Evolutionary conservation across 2,888 invertebrate genomes (phyloP), one percentile per base, ranked within the genome.

Genomic region (Ochropleura plecta): DNA sequence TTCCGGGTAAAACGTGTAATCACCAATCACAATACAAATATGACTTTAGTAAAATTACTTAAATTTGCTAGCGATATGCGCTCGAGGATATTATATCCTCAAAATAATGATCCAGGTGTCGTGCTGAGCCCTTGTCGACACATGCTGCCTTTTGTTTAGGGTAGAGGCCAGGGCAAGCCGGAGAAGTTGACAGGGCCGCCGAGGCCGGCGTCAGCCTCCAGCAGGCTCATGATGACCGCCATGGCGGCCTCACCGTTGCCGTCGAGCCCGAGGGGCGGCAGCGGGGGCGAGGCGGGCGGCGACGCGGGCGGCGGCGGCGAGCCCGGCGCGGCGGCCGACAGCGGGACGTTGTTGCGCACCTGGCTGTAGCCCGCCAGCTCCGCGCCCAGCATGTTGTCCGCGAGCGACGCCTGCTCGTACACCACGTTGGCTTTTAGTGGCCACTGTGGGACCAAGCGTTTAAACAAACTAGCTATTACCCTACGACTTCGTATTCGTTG

Each of bases 151-250:
- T n/a, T 30, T 30, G 8, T 30, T 48, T 86, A 98, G 40, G 98
- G 98, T 70, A 98, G 95, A 0, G 98, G 98, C 98, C 98, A 98
- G 0, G 98, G 98, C 42, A 98, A 94, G 49, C 98, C 98, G 12
- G 98, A 98, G 94, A 98, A 98, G 95, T 98, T 98, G 55, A 98
- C 98, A 0, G 98, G 98, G 0, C 98, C 98, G 6, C 98, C 98
- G 49, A 99, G 97, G 0, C 98, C 99, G 0, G 98, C 98, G 92
- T 99, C 99, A 0, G 98, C 98, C 93, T 99, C 99, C 63, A 99
- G 94, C 44, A 99, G 97, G 92, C 98, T 98, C 98, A 99, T 98
- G 87, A 99, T 98, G 84, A 98, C 98, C 1, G 98, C 98, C 98
- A 99, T 98, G 8, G 98, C 98, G 5, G 98, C 98, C 91, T 99